Evolutionary conservation across 2,888 invertebrate genomes (phyloP).

Genomic region (Eilema depressum): DNA sequence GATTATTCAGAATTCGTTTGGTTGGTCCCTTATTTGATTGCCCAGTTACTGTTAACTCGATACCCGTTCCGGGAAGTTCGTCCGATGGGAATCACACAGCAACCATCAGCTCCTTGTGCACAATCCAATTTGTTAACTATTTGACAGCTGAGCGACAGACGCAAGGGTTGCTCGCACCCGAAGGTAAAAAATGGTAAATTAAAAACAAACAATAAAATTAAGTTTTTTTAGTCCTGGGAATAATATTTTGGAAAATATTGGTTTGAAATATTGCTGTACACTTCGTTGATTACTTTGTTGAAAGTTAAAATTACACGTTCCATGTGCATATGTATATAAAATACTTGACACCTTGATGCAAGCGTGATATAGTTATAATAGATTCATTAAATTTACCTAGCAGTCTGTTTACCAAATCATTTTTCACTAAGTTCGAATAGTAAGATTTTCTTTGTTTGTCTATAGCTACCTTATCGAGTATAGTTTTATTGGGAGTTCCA

Average conservation of each 20-base stretch:
- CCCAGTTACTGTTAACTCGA: slow-evolving; percentile 45
- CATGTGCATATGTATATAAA: no score
- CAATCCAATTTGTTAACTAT: slow-evolving; percentile 65
- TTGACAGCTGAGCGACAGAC: slow-evolving; percentile 65
- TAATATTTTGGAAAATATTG: neutral
- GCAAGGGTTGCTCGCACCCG: slow-evolving; percentile 49
- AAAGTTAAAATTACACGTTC: no score
- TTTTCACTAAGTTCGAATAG: no score
- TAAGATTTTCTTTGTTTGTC: no score
- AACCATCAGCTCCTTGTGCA: slow-evolving; percentile 48
- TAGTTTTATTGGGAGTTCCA: no score
- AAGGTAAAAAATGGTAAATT: slow-evolving; percentile 33
- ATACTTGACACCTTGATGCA: no score
- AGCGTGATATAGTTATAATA: no score
- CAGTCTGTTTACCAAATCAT: no score
- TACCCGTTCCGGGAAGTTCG: slow-evolving; percentile 41
- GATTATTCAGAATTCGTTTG: slow-evolving; percentile 10
- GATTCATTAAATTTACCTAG: no score
- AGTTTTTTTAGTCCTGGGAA: neutral
- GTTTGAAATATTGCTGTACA: neutral
- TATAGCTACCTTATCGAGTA: no score
- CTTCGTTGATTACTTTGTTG: no score
- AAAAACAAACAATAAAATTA: slow-evolving; percentile 34
- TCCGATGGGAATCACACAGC: slow-evolving; percentile 54
- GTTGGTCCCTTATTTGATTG: slow-evolving; percentile 42